Evolutionary conservation across 2,888 invertebrate species (phyloP).

Genomic region (Amblyjoppa fuscipennis): DNA sequence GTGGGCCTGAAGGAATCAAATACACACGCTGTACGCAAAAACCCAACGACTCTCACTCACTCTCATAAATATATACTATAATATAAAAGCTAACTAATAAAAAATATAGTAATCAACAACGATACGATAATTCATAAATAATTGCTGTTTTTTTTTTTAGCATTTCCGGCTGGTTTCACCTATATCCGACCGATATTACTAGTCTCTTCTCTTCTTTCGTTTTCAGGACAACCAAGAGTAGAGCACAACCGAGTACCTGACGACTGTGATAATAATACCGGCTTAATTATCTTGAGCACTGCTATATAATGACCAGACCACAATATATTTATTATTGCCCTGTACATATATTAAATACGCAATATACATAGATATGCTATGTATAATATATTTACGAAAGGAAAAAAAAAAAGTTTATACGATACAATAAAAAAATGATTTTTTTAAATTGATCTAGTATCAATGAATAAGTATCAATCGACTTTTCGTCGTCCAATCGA

Average conservation of each 20-base stretch:
- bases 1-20: conserved; percentile 77
- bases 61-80: conserved; percentile 58
- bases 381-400: conserved; percentile 40
- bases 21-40: conserved; percentile 79
- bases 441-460: conserved; percentile 33
- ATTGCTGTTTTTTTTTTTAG: not conserved
- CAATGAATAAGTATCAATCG: not conserved
- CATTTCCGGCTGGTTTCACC: not conserved
- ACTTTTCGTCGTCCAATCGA: conserved; percentile 15
- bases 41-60: conserved; percentile 77
- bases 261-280: conserved; percentile 80
- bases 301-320: conserved; percentile 32
- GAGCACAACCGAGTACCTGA: conserved; percentile 81
- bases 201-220: conserved; percentile 73
- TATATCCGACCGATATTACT: conserved; percentile 42
- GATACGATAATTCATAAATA: not conserved
- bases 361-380: conserved; percentile 22
- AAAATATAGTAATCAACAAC: not conserved
- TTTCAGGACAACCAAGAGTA: conserved; percentile 77
- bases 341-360: conserved; percentile 41
- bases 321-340: conserved; percentile 35
- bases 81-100: not conserved
- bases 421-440: conserved; percentile 50
- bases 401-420: conserved; percentile 50
- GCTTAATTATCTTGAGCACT: conserved; percentile 64